These are phyloP conservation scores for Dynastes hyllus DNA, from an alignment of 2,888 invertebrate genomes.

Conservation along the genomic window DNA sequence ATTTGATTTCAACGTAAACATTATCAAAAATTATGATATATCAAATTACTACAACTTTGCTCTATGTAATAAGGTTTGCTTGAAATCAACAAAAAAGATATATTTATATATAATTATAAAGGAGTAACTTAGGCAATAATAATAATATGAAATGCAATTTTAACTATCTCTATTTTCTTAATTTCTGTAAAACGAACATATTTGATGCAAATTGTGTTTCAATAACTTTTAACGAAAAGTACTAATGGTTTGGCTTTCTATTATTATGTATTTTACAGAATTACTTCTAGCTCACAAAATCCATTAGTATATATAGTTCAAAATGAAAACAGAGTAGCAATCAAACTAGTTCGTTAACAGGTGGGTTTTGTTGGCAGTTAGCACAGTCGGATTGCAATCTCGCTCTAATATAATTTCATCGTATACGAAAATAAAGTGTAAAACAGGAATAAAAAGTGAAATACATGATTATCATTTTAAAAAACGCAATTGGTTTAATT, in stretches of 20 bases:
- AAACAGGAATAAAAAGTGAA: slow-evolving; percentile 14
- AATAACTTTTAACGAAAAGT: slow-evolving; percentile 41
- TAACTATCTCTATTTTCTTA: slow-evolving; percentile 67
- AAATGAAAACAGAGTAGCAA: slow-evolving; percentile 2
- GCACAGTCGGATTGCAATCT: slow-evolving; percentile 41
- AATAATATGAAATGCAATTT: slow-evolving; percentile 66
- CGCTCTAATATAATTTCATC: slow-evolving; percentile 24
- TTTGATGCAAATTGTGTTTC: slow-evolving; percentile 56
- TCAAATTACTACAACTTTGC: slow-evolving; percentile 57
- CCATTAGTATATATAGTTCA: slow-evolving; percentile 29
- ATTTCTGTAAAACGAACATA: slow-evolving; percentile 62
- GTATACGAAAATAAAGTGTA: slow-evolving; percentile 5
- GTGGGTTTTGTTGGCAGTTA: slow-evolving; percentile 42
- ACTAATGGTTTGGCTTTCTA: slow-evolving; percentile 30
- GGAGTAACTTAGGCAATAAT: slow-evolving; percentile 60
- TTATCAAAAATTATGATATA: slow-evolving; percentile 60
- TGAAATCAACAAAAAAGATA: slow-evolving; percentile 49
- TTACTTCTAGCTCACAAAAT: slow-evolving; percentile 25
- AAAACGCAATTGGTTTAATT: slow-evolving; percentile 10
- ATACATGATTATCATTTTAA: slow-evolving; percentile 16
- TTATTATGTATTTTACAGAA: slow-evolving; percentile 12
- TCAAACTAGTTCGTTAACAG: slow-evolving; percentile 48
- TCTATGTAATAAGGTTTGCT: slow-evolving; percentile 61
- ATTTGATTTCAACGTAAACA: slow-evolving; percentile 66
- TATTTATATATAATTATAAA: slow-evolving; percentile 46